Base-by-base conservation (phyloP, 53 echinoderm and acorn worm genomes). In the Crossaster papposus region DNA sequence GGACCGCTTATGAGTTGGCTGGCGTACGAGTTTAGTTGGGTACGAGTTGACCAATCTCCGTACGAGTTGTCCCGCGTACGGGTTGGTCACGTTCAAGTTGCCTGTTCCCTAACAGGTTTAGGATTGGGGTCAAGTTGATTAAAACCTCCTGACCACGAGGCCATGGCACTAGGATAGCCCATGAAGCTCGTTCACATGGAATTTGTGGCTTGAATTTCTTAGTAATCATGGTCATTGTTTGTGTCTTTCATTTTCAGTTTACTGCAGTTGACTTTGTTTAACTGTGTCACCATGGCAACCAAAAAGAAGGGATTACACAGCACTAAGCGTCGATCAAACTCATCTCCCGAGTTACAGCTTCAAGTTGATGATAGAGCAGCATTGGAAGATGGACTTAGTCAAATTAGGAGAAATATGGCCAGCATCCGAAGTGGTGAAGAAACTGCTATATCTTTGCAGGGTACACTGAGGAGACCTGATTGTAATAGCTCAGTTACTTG, bases 241-340 rank as follows among this genome's bases (percentile, higher is more conserved):
- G 17, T 28, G 4, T 68, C 68, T 4, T n/a, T 68, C 28, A 68
- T 26, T 68, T 68, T 23, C 68, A 68, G 68, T 1, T 68, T 68
- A 28, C 68, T 68, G 68, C 1, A 6, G n/a, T n/a, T 68, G 28
- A 68, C 28, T 58, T 58, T 15, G 17, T 58, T 15, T 13, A 10
- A 68, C 68, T 24, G 3, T 20, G 4, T 72, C 54, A 84, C 32
- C 84, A 84, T 84, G 84, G 84, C 84, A 5, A 72, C 84, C 14
- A 84, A 84, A 30, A 84, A 84, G 72, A 84, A 72, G 73, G 72
- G 72, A n/a, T 89, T 91, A 20, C 65, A 78, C 1, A 62, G 78
- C 51, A 80, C 95, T 14, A 95, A 95, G 80, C 88, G 89, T 54
- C 82, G 95, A 37, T 95, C 95, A 10, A 92, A 93, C 62, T 95